Evolutionary conservation across 2,797 vertebrate species (phyloP).

Genomic region (Rhinatrema bivittatum): DNA sequence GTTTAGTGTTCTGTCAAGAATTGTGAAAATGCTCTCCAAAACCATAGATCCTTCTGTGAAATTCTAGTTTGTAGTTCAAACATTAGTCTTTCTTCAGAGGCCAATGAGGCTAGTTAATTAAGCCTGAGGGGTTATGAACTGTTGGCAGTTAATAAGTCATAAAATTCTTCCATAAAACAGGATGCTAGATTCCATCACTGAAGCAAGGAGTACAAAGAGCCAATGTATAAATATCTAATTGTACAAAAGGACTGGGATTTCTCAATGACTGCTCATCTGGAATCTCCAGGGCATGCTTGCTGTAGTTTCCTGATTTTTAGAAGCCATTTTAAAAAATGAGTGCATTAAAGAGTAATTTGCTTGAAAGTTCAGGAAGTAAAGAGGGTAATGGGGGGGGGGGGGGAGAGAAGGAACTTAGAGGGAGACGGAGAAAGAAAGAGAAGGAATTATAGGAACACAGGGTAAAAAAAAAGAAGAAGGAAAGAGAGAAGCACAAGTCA

Average conservation of each 20-base stretch:
- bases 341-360: conserved; percentile 87
- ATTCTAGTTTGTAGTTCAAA: conserved; percentile 79
- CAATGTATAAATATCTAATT: conserved; percentile 86
- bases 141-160: conserved; percentile 98
- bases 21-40: conserved; percentile 59
- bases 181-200: conserved; percentile 88
- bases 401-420: conserved; percentile 44
- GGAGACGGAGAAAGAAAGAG: conserved; percentile 43
- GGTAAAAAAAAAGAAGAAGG: conserved; percentile 30
- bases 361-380: conserved; percentile 67
- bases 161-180: conserved; percentile 88
- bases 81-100: conserved; percentile 78
- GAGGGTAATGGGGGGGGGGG: conserved; percentile 44
- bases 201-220: conserved; percentile 80
- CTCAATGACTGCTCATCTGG: conserved; percentile 78
- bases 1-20: conserved; percentile 69
- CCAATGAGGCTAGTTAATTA: conserved; percentile 87
- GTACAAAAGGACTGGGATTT: conserved; percentile 84
- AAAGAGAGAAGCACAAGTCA: conserved; percentile 45
- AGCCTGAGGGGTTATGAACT: conserved; percentile 92
- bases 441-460: conserved; percentile 9
- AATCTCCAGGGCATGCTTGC: conserved; percentile 77
- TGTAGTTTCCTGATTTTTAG: conserved; percentile 85
- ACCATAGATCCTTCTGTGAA: conserved; percentile 61
- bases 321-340: conserved; percentile 81